A percentile compares a stretch with the other conserved stretches of the same genome.
These are phyloP conservation scores for Neostethus bicornis DNA, from an alignment of 2,797 vertebrate species.

Conservation along the genomic window DNA sequence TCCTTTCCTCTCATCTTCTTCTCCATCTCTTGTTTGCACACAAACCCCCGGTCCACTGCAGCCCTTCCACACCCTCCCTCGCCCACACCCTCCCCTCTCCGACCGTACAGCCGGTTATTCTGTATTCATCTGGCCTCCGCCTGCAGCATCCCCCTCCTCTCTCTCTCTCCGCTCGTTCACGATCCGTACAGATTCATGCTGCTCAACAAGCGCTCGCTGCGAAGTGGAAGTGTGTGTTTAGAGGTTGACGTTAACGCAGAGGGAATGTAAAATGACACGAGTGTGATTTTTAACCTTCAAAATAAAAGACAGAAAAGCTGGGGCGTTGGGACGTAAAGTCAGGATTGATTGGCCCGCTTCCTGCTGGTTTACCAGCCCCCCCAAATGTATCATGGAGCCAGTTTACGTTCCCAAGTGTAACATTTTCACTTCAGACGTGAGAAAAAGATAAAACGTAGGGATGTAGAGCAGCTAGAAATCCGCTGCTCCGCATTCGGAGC, in stretches of 20 bases:
- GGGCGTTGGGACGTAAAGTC: neutral
- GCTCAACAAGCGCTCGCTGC: conserved; percentile 36
- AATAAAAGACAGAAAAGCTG: conserved; percentile 27
- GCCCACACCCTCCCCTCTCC: conserved; percentile 39
- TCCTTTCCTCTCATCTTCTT: conserved; percentile 33
- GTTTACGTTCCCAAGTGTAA: neutral
- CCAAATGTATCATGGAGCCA: conserved; percentile 5
- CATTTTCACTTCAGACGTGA: conserved; percentile 4
- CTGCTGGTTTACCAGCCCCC: conserved; percentile 14
- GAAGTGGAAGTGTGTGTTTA: conserved; percentile 34
- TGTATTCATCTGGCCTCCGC: conserved; percentile 54
- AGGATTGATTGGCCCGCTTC: conserved; percentile 30
- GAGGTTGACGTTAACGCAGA: conserved; percentile 38
- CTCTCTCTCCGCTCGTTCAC: conserved; percentile 38
- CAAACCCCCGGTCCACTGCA: conserved; percentile 16
- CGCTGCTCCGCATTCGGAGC: neutral
- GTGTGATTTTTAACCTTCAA: conserved; percentile 50
- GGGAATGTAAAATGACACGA: conserved; percentile 43
- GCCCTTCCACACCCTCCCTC: conserved; percentile 48
- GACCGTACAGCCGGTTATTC: conserved; percentile 37
- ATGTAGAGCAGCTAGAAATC: neutral
- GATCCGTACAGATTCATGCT: conserved; percentile 40
- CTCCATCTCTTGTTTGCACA: conserved; percentile 29
- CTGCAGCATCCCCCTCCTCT: conserved; percentile 43
- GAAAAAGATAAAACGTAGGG: neutral